These are phyloP conservation scores for Micromys minutus DNA, from an alignment of 2,113 vertebrate genomes.

Conservation along the genomic window DNA sequence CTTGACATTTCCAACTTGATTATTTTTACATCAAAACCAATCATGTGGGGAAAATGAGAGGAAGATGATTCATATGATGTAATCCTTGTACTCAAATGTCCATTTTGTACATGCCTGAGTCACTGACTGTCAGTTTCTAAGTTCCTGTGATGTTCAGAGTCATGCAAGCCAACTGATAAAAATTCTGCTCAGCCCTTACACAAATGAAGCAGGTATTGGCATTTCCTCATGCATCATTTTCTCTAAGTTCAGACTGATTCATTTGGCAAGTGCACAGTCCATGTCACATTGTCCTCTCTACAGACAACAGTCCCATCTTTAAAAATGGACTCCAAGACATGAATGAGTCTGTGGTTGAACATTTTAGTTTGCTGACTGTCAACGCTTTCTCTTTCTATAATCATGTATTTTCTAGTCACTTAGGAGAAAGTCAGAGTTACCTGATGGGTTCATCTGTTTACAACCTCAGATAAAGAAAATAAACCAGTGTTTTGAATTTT, in stretches of 20 bases:
- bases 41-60: background rate
- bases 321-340: conserved; percentile 22
- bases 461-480: background rate
- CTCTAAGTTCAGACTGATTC: background rate
- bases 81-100: background rate
- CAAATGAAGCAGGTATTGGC: background rate
- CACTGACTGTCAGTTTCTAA: background rate
- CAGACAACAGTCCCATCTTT: background rate
- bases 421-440: background rate
- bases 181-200: background rate
- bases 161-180: background rate
- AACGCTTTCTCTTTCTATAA: background rate
- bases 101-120: conserved; percentile 5
- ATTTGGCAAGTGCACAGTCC: background rate
- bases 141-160: background rate
- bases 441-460: background rate
- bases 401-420: conserved; percentile 4
- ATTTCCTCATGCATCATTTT: conserved; percentile 2
- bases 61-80: background rate
- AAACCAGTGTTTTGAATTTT: conserved; percentile 53
- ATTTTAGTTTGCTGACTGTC: background rate
- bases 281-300: background rate
- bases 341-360: background rate
- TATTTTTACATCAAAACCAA: conserved; percentile 45
- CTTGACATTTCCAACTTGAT: conserved; percentile 30